A percentile compares a stretch with the other conserved stretches of the same genome.
phyloP scores from a whole-genome alignment of 1,140 invertebrate species.

The Stratiolaelaps scimitus region DNA sequence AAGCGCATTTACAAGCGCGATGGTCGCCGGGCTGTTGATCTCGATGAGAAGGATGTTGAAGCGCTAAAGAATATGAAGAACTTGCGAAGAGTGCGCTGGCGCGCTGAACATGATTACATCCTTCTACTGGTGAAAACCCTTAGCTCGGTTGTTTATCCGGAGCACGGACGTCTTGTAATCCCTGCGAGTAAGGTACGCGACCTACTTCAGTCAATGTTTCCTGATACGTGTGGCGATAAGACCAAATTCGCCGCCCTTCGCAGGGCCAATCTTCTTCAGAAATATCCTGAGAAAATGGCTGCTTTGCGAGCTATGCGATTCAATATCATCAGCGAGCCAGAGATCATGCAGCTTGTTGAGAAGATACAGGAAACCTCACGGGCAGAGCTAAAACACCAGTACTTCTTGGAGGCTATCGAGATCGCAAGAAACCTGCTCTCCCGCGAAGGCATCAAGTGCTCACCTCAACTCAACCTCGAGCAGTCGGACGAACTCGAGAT shows the following conservation, averaged over 20 bases:
- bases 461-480: constrained; percentile 28
- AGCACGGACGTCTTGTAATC: constrained; percentile 43
- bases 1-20: constrained; percentile 27
- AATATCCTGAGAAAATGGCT: constrained; percentile 43
- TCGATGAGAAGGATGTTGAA: constrained; percentile 52
- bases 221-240: constrained; percentile 50
- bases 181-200: constrained; percentile 49
- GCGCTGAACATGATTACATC: constrained; percentile 38
- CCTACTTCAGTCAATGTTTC: constrained; percentile 47
- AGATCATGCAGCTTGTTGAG: constrained; percentile 13
- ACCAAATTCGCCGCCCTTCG: constrained; percentile 56
- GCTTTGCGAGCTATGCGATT: constrained; percentile 13
- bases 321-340: constrained; percentile 22
- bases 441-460: constrained; percentile 34
- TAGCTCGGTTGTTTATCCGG: constrained; percentile 50
- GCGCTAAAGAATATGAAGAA: constrained; percentile 52
- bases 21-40: constrained; percentile 42
- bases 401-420: constrained; percentile 3
- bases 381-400: constrained; percentile 17
- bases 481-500: constrained; percentile 32
- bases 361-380: constrained; percentile 4
- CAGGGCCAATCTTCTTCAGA: constrained; percentile 51
- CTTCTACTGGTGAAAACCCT: constrained; percentile 56
- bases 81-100: constrained; percentile 46
- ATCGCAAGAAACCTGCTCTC: constrained; percentile 15